Evolutionary conservation across 23 tunicate genomes (phyloP), one percentile per base, ranked within the genome.

Genomic region (Ascidia mentula): DNA sequence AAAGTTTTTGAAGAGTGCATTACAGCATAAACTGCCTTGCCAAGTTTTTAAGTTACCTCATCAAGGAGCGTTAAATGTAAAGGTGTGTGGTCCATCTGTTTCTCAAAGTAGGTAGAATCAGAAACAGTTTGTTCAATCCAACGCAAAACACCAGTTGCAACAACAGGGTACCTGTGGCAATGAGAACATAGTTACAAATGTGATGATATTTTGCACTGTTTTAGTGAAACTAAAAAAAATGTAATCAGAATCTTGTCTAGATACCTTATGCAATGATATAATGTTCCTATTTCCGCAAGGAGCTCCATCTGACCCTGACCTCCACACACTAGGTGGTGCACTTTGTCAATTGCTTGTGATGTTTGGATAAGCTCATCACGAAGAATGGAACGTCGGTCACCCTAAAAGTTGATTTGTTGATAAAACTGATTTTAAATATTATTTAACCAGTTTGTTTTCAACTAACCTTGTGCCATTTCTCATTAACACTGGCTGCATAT

Each of bases 111-210:
- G 30, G 75, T 87, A 17, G 89, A 83, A 70, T 92, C 97, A 1
- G 99, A 86, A 1, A 92, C 96, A 46, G 93, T 96, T 72, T 87
- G 92, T 30, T 96, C 99, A 26, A 96, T 83, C 99, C 99, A 96
- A 34, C 88, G 84, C 87, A 96, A 84, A 18, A 96, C 99, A 31
- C 99, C 99, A 81, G 84, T 88, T n/a, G 88, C 99, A 37, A 94
- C 99, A 15, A 87, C 96, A 35, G 99, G 99, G 79, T 72, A 90
- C 59, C 94, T 88, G 77, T 24, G n/a, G n/a, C n/a, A n/a, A n/a
- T n/a, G n/a, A n/a, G n/a, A n/a, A n/a, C n/a, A n/a, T n/a, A n/a
- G n/a, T n/a, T n/a, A 9, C 1, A 1, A 53, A 9, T 5, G 22
- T 53, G 13, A 53, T 5, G 13, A 42, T 42, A 42, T 42, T 12